A percentile compares a stretch with the other conserved stretches of the same genome.
Conservation (phyloP, 1,140 invertebrate genomes). For the Lutraria rhynchaena region DNA sequence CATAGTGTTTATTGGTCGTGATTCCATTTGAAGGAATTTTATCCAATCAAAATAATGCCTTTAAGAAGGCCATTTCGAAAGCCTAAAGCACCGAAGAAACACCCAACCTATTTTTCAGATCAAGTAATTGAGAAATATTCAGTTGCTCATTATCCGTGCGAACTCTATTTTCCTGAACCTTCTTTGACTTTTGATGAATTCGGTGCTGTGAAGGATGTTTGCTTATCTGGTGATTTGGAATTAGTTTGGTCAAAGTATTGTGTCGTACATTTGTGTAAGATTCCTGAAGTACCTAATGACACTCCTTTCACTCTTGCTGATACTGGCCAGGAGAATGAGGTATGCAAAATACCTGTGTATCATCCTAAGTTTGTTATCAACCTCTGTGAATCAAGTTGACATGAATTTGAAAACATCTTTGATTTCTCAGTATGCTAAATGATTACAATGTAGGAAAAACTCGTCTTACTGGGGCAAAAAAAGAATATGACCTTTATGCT, state of each 20-base stretch:
- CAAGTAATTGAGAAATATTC: conserved; percentile 11
- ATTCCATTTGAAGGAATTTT: no score
- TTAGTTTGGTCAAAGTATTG: conserved; percentile 22
- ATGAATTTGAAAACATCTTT: no score
- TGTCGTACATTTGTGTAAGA: conserved; percentile 17
- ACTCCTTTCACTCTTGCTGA: not conserved
- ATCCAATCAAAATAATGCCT: no score
- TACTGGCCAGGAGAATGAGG: conserved; percentile 24
- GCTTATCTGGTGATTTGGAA: conserved; percentile 1
- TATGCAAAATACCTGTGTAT: no score
- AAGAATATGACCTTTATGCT: no score
- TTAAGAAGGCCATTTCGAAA: no score
- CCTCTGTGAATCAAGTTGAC: no score
- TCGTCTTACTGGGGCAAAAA: no score
- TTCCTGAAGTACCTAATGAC: not conserved
- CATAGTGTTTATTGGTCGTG: no score
- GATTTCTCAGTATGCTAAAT: no score
- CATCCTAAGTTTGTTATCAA: no score
- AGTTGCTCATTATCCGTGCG: not conserved
- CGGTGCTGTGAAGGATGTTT: conserved; percentile 13
- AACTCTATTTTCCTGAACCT: conserved; percentile 14
- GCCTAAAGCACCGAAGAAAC: not conserved
- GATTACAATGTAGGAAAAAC: no score
- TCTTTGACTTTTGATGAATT: conserved; percentile 25
- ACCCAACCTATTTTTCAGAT: conserved; percentile 4